A percentile compares a stretch with the other conserved stretches of the same genome.
phyloP scores from a whole-genome alignment of 1,140 invertebrate genomes.

The Radopholus similis region DNA sequence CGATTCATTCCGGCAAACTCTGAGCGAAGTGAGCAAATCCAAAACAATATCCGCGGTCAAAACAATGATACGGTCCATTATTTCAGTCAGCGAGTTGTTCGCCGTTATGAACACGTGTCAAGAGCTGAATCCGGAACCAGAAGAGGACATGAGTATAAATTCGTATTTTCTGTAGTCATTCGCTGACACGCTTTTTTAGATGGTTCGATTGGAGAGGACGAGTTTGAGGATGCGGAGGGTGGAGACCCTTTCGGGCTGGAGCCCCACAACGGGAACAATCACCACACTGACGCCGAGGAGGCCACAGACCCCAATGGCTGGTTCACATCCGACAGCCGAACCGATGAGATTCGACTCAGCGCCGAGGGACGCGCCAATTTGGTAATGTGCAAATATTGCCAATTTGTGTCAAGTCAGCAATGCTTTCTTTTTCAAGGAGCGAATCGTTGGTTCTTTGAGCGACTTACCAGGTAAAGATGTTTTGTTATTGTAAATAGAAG shows the following conservation, averaged over 20 bases:
- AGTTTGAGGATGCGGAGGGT: background rate
- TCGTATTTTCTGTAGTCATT: no score
- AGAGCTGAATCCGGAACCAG: constrained; percentile 16
- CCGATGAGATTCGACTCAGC: constrained; percentile 6
- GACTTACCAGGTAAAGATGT: background rate
- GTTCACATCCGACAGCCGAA: constrained; percentile 15
- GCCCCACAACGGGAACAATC: background rate
- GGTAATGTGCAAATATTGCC: background rate
- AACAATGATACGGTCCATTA: background rate
- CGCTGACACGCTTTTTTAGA: no score
- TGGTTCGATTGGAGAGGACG: constrained; percentile 4
- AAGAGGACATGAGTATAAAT: no score
- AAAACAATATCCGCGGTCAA: background rate
- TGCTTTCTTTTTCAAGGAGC: background rate
- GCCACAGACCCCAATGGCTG: background rate
- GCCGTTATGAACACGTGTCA: constrained; percentile 19
- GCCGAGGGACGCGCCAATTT: background rate
- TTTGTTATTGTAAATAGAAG: background rate
- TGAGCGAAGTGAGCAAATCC: constrained; percentile 15
- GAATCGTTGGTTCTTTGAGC: background rate
- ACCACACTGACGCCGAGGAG: constrained; percentile 2
- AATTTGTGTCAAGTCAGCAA: no score
- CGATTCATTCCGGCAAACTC: constrained; percentile 25
- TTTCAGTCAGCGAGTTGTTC: constrained; percentile 7
- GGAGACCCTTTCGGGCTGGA: no score